Evolutionary conservation across 2,888 invertebrate species (phyloP).

Genomic region (Sclerodermus sp.): DNA sequence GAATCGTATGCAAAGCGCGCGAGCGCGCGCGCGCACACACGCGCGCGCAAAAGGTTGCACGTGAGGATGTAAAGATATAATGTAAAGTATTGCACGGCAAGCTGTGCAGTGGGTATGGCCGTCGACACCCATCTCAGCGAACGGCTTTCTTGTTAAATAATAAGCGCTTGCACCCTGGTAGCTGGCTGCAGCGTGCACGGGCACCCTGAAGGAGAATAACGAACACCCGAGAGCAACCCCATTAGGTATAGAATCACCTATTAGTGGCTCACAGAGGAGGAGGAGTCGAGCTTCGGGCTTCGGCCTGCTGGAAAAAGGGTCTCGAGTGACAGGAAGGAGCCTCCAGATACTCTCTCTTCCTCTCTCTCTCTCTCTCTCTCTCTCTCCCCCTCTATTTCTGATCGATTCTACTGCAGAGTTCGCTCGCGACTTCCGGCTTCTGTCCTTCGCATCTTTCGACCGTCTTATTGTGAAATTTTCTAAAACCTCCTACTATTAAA

Average conservation of each 20-base stretch:
- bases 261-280: constrained; percentile 26
- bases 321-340: constrained; percentile 42
- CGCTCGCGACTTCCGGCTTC: neutral
- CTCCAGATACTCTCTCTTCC: constrained; percentile 21
- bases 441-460: neutral
- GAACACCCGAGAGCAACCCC: constrained; percentile 28
- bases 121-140: constrained; percentile 20
- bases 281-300: constrained; percentile 27
- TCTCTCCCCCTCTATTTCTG: neutral
- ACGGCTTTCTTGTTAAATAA: constrained; percentile 20
- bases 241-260: constrained; percentile 36
- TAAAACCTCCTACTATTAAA: no score
- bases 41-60: no score
- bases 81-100: constrained; percentile 6
- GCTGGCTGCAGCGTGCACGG: constrained; percentile 3
- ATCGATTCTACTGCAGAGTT: no score
- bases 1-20: no score
- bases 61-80: neutral
- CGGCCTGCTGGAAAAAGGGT: constrained; percentile 24
- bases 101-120: constrained; percentile 9
- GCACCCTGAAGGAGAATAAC: constrained; percentile 16
- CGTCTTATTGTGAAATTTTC: constrained; percentile 8
- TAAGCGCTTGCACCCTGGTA: constrained; percentile 15
- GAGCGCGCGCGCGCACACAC: neutral
- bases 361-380: constrained; percentile 11